These are phyloP conservation scores for Halcyon malimbica DNA, from an alignment of 2,113 vertebrate species.

Conservation along the genomic window DNA sequence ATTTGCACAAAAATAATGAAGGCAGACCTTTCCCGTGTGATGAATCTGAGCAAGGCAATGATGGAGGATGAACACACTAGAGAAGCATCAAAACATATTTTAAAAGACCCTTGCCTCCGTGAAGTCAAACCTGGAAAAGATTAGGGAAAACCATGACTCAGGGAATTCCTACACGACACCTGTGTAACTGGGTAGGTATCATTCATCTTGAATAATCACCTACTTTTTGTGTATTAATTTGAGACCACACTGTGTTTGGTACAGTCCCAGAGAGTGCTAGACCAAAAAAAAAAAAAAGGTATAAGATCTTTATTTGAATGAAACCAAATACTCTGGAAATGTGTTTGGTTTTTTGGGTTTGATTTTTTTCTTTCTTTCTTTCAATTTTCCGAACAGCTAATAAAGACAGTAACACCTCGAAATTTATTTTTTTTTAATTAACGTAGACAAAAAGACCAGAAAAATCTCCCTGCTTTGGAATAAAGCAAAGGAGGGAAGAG, in stretches of 20 bases:
- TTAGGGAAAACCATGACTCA: neutral
- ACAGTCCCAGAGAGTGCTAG: neutral
- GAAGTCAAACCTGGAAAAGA: neutral
- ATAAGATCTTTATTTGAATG: neutral
- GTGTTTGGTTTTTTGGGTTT: neutral
- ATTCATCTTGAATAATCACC: neutral
- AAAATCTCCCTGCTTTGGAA: neutral
- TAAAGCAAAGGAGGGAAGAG: neutral
- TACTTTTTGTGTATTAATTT: neutral
- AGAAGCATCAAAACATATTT: neutral
- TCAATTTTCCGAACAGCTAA: neutral
- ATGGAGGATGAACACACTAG: fast-evolving
- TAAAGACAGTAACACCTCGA: neutral
- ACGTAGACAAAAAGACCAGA: neutral
- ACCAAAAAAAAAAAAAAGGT: neutral
- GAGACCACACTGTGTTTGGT: neutral
- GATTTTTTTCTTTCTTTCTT: neutral
- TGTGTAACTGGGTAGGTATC: neutral
- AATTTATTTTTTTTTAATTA: too few species aligned
- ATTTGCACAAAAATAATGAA: neutral
- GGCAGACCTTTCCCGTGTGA: neutral
- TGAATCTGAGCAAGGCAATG: neutral
- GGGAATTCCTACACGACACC: neutral
- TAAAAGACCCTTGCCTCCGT: neutral
- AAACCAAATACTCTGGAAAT: neutral